Conservation (phyloP, 37 sponge, comb jelly and placozoan genomes). For the Axinella damicornis region DNA sequence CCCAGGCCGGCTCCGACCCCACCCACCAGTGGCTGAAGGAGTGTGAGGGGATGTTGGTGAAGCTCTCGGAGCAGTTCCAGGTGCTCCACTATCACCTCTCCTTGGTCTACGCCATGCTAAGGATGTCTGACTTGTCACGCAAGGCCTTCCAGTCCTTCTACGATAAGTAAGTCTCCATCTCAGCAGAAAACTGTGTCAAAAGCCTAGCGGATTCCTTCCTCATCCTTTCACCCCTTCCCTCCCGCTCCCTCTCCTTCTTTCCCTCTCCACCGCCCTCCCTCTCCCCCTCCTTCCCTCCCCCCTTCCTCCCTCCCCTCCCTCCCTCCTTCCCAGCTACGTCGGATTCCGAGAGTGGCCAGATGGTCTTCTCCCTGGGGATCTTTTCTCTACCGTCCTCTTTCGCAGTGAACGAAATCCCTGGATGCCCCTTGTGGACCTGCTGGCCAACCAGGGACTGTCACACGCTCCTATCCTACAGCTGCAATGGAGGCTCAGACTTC, state of each 20-base stretch:
- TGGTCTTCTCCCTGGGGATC: slow-evolving; percentile 15
- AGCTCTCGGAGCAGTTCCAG: background rate
- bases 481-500: slow-evolving; percentile 40
- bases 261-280: too few species aligned
- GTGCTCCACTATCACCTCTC: slow-evolving; percentile 54
- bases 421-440: slow-evolving; percentile 22
- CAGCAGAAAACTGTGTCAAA: too few species aligned
- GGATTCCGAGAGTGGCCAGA: slow-evolving; percentile 30
- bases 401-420: slow-evolving; percentile 17
- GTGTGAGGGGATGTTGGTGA: slow-evolving; percentile 25
- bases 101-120: slow-evolving; percentile 30
- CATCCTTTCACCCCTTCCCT: too few species aligned
- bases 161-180: too few species aligned
- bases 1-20: background rate
- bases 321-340: background rate
- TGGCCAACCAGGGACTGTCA: background rate
- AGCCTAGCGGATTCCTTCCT: too few species aligned
- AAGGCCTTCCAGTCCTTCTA: slow-evolving; percentile 9
- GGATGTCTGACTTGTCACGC: background rate
- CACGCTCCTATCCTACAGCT: slow-evolving; percentile 25
- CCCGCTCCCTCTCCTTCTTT: too few species aligned
- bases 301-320: too few species aligned
- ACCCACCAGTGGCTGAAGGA: slow-evolving; percentile 28
- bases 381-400: slow-evolving; percentile 1
- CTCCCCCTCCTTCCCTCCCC: too few species aligned